Evolutionary conservation across 2,797 vertebrate genomes (phyloP).

Genomic region (Apogon talboti): DNA sequence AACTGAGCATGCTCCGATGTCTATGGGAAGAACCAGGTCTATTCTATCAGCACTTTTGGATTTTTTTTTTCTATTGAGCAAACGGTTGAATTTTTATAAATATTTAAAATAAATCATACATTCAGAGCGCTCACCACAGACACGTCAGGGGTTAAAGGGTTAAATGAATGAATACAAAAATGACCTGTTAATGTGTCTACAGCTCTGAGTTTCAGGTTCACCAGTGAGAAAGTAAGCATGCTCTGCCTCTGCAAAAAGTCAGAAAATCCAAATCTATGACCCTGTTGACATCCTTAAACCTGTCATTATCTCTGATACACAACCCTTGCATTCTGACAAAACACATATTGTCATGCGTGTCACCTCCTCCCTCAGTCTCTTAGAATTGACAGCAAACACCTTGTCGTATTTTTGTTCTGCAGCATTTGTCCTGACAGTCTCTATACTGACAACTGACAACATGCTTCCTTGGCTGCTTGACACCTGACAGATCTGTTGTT

Average conservation of each 20-base stretch:
- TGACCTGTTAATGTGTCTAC: neutral
- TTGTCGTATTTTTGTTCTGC: conserved; percentile 3
- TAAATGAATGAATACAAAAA: too few relatives aligned
- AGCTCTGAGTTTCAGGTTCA: neutral
- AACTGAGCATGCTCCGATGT: too few relatives aligned
- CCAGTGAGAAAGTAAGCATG: too few relatives aligned
- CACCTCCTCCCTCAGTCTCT: conserved; percentile 10
- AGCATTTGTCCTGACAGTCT: conserved; percentile 20
- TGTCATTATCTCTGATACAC: conserved; percentile 4
- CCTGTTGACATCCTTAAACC: neutral
- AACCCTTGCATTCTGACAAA: neutral
- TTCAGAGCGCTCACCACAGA: too few relatives aligned
- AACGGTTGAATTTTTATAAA: too few relatives aligned
- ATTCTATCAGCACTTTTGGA: too few relatives aligned
- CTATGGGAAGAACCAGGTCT: too few relatives aligned
- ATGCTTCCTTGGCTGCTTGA: conserved; percentile 17
- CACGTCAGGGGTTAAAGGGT: too few relatives aligned
- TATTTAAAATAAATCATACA: too few relatives aligned
- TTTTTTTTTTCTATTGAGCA: too few relatives aligned
- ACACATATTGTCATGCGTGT: neutral
- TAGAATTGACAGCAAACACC: conserved; percentile 30
- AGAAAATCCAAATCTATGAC: neutral
- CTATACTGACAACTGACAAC: conserved; percentile 27
- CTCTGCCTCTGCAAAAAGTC: too few relatives aligned
- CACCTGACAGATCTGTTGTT: conserved; percentile 20